Conservation (phyloP, 2,888 invertebrate genomes). For the Sinopyrophorus schimmeli region DNA sequence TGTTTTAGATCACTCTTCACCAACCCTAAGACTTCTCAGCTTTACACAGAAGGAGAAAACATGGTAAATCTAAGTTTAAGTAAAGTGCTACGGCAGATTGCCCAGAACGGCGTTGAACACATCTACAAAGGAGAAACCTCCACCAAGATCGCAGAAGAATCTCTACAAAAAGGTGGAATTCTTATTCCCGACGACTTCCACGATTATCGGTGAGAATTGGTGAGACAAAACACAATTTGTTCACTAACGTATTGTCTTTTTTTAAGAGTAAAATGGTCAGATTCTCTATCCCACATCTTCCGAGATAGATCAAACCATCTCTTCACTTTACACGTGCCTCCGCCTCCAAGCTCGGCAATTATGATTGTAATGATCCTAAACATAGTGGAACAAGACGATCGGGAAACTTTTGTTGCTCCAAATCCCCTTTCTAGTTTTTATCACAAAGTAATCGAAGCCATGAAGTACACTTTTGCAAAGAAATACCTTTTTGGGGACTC, state of each 20-base stretch:
- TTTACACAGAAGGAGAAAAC: slow-evolving; percentile 1
- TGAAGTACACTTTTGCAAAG: slow-evolving; percentile 6
- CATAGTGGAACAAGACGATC: neutral
- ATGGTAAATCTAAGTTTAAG: neutral
- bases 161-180: slow-evolving; percentile 1
- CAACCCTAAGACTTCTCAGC: neutral
- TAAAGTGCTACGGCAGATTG: neutral
- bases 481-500: neutral
- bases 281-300: neutral
- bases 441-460: slow-evolving; percentile 10
- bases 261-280: slow-evolving; percentile 4
- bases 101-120: neutral
- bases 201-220: slow-evolving; percentile 3
- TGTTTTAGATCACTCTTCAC: slow-evolving; percentile 1
- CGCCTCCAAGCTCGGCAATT: slow-evolving; percentile 9
- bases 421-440: neutral
- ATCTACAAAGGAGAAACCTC: neutral
- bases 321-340: slow-evolving; percentile 5
- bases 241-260: neutral
- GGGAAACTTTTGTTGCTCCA: neutral
- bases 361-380: slow-evolving; percentile 13
- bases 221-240: neutral
- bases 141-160: neutral
- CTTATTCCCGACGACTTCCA: neutral
- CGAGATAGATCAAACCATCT: neutral